Conservation (phyloP, 2,888 invertebrate species). For the Lasioglossum pauxillum region DNA sequence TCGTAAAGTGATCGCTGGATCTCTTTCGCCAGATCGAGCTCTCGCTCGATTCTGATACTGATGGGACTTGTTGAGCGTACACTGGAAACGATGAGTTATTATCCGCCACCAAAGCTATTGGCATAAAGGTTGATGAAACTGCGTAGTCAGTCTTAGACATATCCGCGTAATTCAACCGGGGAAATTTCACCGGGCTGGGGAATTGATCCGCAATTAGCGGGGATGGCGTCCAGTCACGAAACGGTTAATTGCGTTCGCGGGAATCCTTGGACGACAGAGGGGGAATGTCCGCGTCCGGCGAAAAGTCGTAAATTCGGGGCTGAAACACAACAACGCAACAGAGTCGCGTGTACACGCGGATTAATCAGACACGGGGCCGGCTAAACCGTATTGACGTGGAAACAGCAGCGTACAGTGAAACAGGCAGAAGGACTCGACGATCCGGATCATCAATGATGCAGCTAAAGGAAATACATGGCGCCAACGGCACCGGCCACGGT, state of each 20-base stretch:
- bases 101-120: background rate
- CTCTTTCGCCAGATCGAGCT: background rate
- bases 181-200: background rate
- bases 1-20: slow-evolving; percentile 1
- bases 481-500: slow-evolving; percentile 49
- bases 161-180: background rate
- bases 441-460: slow-evolving; percentile 81
- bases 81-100: background rate
- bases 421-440: slow-evolving; percentile 45
- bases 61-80: slow-evolving; percentile 1
- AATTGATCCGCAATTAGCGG: background rate
- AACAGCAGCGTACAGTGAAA: slow-evolving; percentile 14
- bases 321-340: background rate
- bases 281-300: background rate
- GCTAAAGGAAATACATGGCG: slow-evolving; percentile 79
- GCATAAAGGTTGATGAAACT: background rate
- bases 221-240: background rate
- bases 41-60: background rate
- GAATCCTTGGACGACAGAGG: slow-evolving; percentile 11
- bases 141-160: background rate
- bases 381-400: slow-evolving; percentile 53
- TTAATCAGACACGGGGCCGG: slow-evolving; percentile 47
- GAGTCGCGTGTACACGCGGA: slow-evolving; percentile 41
- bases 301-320: slow-evolving; percentile 31
- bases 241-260: slow-evolving; percentile 19